Percentiles rank a stretch among this genome's conserved stretches.
Conservation (phyloP, 2,888 invertebrate genomes). For the Autographa pulchrina region DNA sequence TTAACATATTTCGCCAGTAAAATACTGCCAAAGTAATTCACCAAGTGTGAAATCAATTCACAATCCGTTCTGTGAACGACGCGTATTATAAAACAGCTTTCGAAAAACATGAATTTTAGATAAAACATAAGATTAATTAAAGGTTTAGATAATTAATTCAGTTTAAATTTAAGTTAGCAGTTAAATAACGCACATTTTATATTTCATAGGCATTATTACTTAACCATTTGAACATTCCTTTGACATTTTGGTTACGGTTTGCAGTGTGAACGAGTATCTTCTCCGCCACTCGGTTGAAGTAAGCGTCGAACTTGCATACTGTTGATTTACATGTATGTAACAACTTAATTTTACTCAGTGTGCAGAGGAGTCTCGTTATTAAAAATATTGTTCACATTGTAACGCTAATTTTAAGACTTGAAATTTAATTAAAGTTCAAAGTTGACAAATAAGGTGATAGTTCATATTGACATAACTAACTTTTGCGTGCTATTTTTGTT, state of each 20-base stretch:
- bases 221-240: conserved; percentile 89
- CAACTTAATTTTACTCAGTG: conserved; percentile 53
- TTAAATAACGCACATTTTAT: conserved; percentile 86
- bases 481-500: conserved; percentile 82
- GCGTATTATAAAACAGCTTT: conserved; percentile 85
- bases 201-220: conserved; percentile 89
- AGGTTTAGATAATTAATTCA: conserved; percentile 87
- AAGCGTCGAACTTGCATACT: conserved; percentile 33
- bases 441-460: conserved; percentile 86
- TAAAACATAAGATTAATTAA: conserved; percentile 84
- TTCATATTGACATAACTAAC: conserved; percentile 85
- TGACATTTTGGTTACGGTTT: conserved; percentile 84
- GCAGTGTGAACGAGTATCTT: conserved; percentile 72
- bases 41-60: conserved; percentile 84
- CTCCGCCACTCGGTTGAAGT: conserved; percentile 36
- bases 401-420: conserved; percentile 85
- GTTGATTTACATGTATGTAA: conserved; percentile 32
- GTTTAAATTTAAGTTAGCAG: conserved; percentile 89
- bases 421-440: conserved; percentile 87
- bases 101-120: conserved; percentile 85
- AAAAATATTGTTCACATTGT: conserved; percentile 73
- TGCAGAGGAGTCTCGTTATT: conserved; percentile 54
- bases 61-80: conserved; percentile 89
- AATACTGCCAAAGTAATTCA: conserved; percentile 88
- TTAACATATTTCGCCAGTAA: conserved; percentile 81